phyloP scores from a whole-genome alignment of 2,797 vertebrate species.

The Coracias cyanogaster region DNA sequence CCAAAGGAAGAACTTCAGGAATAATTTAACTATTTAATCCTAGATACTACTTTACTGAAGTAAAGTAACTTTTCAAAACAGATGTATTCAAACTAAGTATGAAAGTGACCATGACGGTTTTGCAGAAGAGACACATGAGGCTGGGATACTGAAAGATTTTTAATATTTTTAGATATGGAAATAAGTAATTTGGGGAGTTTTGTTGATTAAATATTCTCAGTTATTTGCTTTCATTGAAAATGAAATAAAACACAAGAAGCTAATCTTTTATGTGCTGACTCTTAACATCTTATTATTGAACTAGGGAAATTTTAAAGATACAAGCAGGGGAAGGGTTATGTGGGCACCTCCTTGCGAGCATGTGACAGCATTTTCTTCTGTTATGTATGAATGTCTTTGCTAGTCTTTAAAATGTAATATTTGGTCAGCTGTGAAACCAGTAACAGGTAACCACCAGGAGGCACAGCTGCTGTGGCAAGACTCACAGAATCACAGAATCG shows the following conservation, averaged over 20 bases:
- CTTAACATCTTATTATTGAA: background rate
- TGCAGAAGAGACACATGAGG: background rate
- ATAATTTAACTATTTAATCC: background rate
- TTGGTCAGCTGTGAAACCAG: background rate
- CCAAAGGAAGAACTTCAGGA: background rate
- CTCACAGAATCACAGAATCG: too few species aligned
- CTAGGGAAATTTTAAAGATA: background rate
- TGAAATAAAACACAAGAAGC: background rate
- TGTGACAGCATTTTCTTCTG: background rate
- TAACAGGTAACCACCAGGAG: constrained; percentile 23
- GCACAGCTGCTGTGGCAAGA: background rate
- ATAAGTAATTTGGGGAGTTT: background rate
- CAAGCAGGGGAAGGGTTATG: background rate
- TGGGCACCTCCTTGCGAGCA: background rate
- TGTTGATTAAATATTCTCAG: background rate
- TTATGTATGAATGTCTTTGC: background rate
- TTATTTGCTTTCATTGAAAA: background rate
- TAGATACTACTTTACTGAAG: background rate
- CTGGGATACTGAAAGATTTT: background rate
- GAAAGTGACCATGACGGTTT: background rate
- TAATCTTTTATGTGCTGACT: background rate
- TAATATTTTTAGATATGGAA: background rate
- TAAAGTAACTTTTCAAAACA: background rate
- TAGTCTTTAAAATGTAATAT: background rate
- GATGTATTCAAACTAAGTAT: background rate